phyloP scores from a whole-genome alignment of 1,140 invertebrate genomes.

The Tetraneura akinire region DNA sequence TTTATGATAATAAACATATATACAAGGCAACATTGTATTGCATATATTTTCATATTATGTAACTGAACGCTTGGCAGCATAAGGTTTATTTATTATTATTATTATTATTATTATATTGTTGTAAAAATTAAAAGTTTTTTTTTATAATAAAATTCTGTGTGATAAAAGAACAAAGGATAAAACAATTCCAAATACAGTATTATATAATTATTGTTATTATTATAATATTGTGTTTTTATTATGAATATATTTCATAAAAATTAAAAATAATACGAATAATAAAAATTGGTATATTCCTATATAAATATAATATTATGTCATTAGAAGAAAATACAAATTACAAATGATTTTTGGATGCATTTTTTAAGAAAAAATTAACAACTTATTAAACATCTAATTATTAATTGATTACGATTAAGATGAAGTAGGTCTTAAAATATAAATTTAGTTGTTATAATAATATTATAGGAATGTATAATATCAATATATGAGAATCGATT shows the following conservation, averaged over 20 bases:
- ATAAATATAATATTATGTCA: too few species aligned
- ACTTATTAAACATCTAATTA: too few species aligned
- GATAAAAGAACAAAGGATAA: not conserved
- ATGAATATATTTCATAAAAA: too few species aligned
- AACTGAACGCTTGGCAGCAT: not conserved
- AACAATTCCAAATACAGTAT: not conserved
- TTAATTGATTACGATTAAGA: not conserved
- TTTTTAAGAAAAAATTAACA: too few species aligned
- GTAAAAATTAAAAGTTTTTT: conserved; percentile 19
- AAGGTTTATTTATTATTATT: too few species aligned
- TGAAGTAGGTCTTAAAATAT: not conserved
- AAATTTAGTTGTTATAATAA: not conserved
- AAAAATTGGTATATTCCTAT: too few species aligned
- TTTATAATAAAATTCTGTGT: not conserved
- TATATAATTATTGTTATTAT: not conserved
- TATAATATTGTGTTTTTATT: not conserved
- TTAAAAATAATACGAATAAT: too few species aligned
- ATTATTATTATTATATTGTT: not conserved
- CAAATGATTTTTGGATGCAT: too few species aligned
- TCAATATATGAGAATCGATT: conserved; percentile 4
- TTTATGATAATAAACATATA: conserved; percentile 5
- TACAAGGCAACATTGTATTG: not conserved
- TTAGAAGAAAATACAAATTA: too few species aligned
- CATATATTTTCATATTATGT: not conserved
- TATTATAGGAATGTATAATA: too few species aligned